Conservation (phyloP, 2,797 vertebrate species). For the Cirrhinus mrigala region DNA sequence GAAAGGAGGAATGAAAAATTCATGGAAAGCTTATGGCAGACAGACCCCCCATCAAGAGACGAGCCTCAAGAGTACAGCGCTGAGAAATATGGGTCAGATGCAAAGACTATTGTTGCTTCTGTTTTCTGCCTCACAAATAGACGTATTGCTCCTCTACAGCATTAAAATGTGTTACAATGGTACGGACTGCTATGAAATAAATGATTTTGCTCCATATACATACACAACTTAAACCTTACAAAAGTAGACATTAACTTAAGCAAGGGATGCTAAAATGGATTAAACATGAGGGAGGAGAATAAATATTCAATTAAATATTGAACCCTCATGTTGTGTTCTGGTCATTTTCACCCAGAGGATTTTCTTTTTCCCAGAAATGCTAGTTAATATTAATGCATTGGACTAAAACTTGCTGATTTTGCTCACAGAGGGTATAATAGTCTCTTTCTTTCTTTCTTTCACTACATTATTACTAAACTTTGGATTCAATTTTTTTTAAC, state of each 20-base stretch:
- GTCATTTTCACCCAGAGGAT: not conserved
- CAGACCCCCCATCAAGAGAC: constrained; percentile 69
- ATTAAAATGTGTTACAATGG: not conserved
- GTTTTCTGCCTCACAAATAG: not conserved
- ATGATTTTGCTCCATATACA: not conserved
- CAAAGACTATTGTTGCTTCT: constrained; percentile 3
- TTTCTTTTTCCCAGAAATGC: not conserved
- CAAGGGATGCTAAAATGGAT: not conserved
- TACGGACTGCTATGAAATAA: not conserved
- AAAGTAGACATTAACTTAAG: not conserved
- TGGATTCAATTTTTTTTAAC: not conserved
- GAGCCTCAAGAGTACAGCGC: constrained; percentile 63
- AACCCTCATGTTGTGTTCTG: not conserved
- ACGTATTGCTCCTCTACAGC: not conserved
- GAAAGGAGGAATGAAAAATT: constrained; percentile 75
- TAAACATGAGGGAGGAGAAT: not conserved
- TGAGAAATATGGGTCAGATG: constrained; percentile 77
- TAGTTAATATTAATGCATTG: not conserved
- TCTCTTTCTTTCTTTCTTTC: no score
- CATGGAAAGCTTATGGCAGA: constrained; percentile 70
- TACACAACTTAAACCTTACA: not conserved
- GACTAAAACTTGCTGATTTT: not conserved
- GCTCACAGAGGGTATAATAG: not conserved
- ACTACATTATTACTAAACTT: no score
- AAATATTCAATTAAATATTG: not conserved